These are phyloP conservation scores for Ganaspis sp. DNA, from an alignment of 1,140 invertebrate genomes.

Conservation along the genomic window DNA sequence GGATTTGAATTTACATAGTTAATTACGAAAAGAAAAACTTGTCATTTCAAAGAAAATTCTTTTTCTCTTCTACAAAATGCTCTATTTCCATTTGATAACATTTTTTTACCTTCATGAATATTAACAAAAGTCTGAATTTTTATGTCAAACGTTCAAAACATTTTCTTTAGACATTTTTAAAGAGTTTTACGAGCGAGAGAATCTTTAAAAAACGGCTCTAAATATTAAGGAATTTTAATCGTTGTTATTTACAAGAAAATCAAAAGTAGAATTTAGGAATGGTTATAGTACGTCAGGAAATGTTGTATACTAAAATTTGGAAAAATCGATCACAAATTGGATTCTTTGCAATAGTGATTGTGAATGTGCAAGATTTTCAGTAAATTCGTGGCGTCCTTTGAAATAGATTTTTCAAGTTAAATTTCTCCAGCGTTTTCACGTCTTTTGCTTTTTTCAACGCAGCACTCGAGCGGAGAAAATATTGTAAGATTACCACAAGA, in stretches of 20 bases:
- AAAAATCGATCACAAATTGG: background rate
- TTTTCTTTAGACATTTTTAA: no score
- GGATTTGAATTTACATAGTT: conserved; percentile 9
- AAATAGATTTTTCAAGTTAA: background rate
- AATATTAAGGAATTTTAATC: no score
- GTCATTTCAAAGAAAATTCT: background rate
- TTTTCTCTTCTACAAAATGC: background rate
- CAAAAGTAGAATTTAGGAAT: no score
- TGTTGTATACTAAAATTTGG: background rate
- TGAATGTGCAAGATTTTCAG: background rate
- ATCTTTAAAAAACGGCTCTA: no score
- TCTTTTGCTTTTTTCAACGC: background rate
- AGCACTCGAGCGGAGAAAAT: background rate
- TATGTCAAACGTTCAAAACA: no score
- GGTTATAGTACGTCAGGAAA: background rate
- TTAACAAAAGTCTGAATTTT: no score
- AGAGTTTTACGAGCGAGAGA: no score
- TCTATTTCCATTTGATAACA: background rate
- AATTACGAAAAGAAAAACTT: conserved; percentile 3
- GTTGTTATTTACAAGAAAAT: no score
- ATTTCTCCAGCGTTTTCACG: background rate
- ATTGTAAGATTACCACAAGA: background rate
- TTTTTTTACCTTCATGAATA: background rate
- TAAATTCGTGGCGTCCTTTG: background rate
- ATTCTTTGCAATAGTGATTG: background rate